phyloP scores from a whole-genome alignment of 2,797 vertebrate species.

The Pachyuromys duprasi region DNA sequence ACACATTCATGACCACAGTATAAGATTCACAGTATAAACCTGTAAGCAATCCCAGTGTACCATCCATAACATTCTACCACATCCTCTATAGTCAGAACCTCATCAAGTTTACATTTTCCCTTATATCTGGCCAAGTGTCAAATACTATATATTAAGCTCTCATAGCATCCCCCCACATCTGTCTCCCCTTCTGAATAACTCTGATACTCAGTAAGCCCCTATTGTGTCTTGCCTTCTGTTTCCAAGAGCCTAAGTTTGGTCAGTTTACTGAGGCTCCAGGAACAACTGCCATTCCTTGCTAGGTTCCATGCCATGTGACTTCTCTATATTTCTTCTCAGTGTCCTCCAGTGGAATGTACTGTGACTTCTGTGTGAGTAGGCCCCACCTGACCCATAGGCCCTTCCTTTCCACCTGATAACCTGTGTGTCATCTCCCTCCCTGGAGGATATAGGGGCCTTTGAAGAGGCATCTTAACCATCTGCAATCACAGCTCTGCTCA shows the following conservation, averaged over 20 bases:
- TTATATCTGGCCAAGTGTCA: not conserved
- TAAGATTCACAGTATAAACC: not conserved
- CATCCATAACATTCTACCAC: not conserved
- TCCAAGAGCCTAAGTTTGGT: not conserved
- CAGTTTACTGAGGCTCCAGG: not conserved
- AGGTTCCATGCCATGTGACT: not conserved
- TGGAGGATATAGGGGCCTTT: not conserved
- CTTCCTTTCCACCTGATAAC: not conserved
- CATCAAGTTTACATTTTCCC: not conserved
- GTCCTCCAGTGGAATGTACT: not conserved
- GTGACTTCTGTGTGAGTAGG: not conserved
- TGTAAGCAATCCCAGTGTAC: not conserved
- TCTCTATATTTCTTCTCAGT: not conserved
- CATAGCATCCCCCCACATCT: not conserved
- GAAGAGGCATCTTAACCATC: not conserved
- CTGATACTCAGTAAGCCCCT: not conserved
- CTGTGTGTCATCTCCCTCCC: not conserved
- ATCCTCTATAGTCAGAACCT: not conserved
- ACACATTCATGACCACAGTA: not conserved
- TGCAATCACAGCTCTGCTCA: not conserved
- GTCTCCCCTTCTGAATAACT: not conserved
- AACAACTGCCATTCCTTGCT: not conserved
- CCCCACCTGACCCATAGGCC: too few relatives aligned
- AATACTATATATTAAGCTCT: not conserved
- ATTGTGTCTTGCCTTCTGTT: not conserved